Conservation (phyloP, 2,797 vertebrate genomes). For the Oreortyx pictus region DNA sequence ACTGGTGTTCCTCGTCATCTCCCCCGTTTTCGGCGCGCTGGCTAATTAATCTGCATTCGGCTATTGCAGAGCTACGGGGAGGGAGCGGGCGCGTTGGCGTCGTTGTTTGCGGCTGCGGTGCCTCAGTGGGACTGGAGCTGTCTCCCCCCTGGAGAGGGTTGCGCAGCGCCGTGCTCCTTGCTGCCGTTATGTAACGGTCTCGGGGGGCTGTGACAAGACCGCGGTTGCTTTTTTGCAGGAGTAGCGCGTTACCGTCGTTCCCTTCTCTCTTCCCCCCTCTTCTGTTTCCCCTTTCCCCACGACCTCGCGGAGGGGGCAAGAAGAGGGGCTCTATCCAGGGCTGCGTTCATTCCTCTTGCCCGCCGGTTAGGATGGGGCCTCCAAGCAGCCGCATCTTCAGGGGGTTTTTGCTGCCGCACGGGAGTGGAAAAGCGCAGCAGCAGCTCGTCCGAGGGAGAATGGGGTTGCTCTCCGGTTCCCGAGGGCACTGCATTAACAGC, state of each 20-base stretch:
- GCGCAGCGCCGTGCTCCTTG: background rate
- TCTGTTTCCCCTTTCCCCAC: background rate
- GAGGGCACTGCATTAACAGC: background rate
- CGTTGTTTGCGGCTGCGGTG: background rate
- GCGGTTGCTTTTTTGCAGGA: background rate
- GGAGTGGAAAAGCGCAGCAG: background rate
- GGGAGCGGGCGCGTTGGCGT: background rate
- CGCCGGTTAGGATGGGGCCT: accelerated
- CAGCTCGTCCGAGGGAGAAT: background rate
- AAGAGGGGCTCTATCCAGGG: background rate
- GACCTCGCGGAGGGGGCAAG: background rate
- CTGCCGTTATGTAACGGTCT: slow-evolving; percentile 9
- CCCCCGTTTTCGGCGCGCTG: too few species aligned
- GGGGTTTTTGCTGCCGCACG: background rate
- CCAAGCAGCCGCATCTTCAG: background rate
- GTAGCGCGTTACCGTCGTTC: background rate
- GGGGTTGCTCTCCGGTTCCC: background rate
- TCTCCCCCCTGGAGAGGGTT: background rate
- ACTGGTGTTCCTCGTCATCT: background rate
- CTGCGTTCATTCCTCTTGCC: background rate
- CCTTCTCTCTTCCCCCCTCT: background rate
- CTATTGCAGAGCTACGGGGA: background rate
- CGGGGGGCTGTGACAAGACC: background rate
- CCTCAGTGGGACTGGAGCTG: background rate
- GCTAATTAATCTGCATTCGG: background rate